Evolutionary conservation across 2,888 invertebrate species (phyloP).

Genomic region (Fragum whitleyi): DNA sequence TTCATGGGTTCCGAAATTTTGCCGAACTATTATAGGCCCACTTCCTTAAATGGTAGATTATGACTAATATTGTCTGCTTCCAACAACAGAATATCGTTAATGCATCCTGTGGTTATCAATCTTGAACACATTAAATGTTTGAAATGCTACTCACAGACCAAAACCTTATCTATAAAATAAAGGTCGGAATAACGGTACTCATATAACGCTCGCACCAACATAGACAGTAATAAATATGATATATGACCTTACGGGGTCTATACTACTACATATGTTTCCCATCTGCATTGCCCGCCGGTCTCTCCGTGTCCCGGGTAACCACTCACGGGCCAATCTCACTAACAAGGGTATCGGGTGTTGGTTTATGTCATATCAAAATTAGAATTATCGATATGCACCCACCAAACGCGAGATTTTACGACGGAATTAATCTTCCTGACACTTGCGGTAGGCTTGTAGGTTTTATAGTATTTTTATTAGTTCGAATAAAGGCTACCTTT

Average conservation of each 20-base stretch:
- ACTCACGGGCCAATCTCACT: not conserved
- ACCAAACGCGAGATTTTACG: constrained; percentile 2
- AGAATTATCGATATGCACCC: constrained; percentile 24
- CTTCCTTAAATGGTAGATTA: no score
- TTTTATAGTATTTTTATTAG: not conserved
- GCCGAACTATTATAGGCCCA: no score
- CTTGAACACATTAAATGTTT: no score
- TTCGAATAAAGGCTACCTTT: not conserved
- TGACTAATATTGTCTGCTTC: no score
- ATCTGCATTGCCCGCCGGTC: constrained; percentile 20
- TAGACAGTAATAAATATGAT: not conserved
- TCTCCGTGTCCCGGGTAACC: constrained; percentile 15
- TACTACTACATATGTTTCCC: constrained; percentile 14
- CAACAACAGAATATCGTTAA: no score
- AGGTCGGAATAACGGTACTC: not conserved
- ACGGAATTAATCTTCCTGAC: constrained; percentile 18
- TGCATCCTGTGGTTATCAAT: no score
- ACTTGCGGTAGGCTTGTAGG: constrained; percentile 8
- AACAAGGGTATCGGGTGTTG: constrained; percentile 22
- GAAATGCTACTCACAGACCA: no score
- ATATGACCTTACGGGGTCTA: not conserved
- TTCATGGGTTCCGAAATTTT: no score
- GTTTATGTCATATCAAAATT: constrained; percentile 32
- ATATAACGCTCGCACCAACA: not conserved
- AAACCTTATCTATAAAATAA: not conserved